Evolutionary conservation across 2,888 invertebrate species (phyloP).

Genomic region (Brenthis ino): DNA sequence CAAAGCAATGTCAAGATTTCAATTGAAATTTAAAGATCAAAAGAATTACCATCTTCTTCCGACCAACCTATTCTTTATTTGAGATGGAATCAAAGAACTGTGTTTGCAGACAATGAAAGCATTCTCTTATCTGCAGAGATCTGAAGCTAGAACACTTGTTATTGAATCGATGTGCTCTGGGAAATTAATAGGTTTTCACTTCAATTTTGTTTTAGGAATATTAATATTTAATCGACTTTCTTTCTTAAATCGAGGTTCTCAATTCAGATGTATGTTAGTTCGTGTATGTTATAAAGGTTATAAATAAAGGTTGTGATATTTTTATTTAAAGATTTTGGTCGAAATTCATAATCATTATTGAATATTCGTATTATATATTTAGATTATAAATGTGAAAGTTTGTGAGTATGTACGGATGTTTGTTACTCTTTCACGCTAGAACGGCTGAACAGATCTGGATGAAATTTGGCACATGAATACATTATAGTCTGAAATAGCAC

Average conservation of each 20-base stretch:
- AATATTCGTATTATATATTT: too few species aligned
- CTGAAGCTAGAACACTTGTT: constrained; percentile 20
- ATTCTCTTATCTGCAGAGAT: constrained; percentile 24
- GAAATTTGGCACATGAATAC: too few species aligned
- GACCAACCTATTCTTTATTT: constrained; percentile 37
- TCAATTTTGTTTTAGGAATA: not conserved
- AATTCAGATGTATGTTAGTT: not conserved
- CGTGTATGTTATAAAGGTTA: not conserved
- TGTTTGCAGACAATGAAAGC: constrained; percentile 36
- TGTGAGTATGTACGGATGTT: too few species aligned
- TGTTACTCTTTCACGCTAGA: too few species aligned
- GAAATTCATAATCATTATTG: too few species aligned
- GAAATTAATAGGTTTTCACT: constrained; percentile 5
- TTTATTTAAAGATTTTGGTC: too few species aligned
- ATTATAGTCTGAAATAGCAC: too few species aligned
- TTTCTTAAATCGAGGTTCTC: not conserved
- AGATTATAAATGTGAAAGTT: too few species aligned
- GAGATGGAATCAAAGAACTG: constrained; percentile 35
- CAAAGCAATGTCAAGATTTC: constrained; percentile 40
- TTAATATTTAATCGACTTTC: not conserved
- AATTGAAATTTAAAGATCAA: constrained; percentile 42
- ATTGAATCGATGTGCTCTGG: constrained; percentile 5
- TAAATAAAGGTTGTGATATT: too few species aligned
- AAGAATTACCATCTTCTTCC: constrained; percentile 41
- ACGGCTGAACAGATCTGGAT: too few species aligned